Percentiles rank a stretch among this genome's conserved stretches.
Conservation (phyloP, 1,140 invertebrate species). For the Saccostrea glomerata region DNA sequence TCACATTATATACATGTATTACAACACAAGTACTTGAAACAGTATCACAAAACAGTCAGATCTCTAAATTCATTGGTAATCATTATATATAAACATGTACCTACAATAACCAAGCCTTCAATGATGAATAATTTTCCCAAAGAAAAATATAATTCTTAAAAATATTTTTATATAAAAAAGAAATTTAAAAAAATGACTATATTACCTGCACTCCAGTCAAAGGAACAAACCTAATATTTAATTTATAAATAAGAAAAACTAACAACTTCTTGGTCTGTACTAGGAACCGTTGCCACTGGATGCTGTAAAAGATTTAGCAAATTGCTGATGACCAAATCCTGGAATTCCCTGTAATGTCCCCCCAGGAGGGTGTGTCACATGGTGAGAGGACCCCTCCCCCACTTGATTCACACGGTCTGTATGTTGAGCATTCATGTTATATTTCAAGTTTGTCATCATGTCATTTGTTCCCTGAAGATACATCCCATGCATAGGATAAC, state of each 20-base stretch:
- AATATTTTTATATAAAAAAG: constrained; percentile 15
- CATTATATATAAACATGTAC: neutral
- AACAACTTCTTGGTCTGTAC: neutral
- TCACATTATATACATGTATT: constrained; percentile 22
- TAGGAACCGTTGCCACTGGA: constrained; percentile 48
- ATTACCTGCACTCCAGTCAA: neutral
- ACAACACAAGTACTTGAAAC: constrained; percentile 23
- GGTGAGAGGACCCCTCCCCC: neutral
- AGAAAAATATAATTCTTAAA: constrained; percentile 28
- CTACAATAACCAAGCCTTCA: neutral
- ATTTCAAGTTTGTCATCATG: constrained; percentile 30
- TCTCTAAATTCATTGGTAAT: constrained; percentile 4
- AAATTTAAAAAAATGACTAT: neutral
- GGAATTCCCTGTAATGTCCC: neutral
- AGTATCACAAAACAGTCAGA: constrained; percentile 32
- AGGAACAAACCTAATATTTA: constrained; percentile 4
- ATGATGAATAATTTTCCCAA: neutral
- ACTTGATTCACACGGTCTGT: neutral
- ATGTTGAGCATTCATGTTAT: constrained; percentile 47
- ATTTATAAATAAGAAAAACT: neutral
- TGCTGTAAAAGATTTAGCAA: constrained; percentile 41
- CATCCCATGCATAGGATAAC: constrained; percentile 42
- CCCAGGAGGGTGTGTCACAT: neutral
- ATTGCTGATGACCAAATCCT: constrained; percentile 28
- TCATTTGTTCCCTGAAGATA: constrained; percentile 44